A percentile compares a stretch with the other conserved stretches of the same genome.
These are phyloP conservation scores for Drosophila diplacantha DNA, from an alignment of 2,888 invertebrate species.

Conservation along the genomic window DNA sequence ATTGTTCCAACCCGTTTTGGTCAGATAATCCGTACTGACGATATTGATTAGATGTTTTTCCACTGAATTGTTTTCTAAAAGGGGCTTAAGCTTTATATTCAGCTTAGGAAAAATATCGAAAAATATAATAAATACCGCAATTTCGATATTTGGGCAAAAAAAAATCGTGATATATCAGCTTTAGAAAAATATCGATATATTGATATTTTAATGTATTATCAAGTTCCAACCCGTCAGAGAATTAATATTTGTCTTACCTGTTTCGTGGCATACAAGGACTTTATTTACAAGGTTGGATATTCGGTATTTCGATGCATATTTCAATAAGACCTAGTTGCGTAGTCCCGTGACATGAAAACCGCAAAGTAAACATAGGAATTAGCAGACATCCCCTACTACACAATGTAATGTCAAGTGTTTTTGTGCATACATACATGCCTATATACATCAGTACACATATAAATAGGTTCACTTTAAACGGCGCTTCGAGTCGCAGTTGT, in stretches of 20 bases:
- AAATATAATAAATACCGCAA: too few relatives aligned
- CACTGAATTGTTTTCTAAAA: too few relatives aligned
- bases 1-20: too few relatives aligned
- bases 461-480: conserved; percentile 10
- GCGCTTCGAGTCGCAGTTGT: conserved; percentile 12
- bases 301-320: not conserved
- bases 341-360: conserved; percentile 8
- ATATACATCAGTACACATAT: conserved; percentile 4
- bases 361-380: conserved; percentile 4
- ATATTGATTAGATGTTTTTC: too few relatives aligned
- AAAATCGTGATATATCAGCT: too few relatives aligned
- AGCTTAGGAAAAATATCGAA: too few relatives aligned
- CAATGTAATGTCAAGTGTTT: conserved; percentile 9
- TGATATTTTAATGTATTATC: too few relatives aligned
- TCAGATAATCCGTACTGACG: too few relatives aligned
- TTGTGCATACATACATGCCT: not conserved
- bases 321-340: not conserved
- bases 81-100: too few relatives aligned
- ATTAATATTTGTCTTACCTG: not conserved
- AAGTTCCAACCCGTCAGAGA: not conserved
- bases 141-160: too few relatives aligned
- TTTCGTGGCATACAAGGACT: conserved; percentile 11
- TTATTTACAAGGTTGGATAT: conserved; percentile 5
- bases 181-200: too few relatives aligned
- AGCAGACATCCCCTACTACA: not conserved